Percentiles rank a stretch among this genome's conserved stretches.
Evolutionary conservation across 2,113 vertebrate species (phyloP).

Genomic region (Chaetops frenatus): DNA sequence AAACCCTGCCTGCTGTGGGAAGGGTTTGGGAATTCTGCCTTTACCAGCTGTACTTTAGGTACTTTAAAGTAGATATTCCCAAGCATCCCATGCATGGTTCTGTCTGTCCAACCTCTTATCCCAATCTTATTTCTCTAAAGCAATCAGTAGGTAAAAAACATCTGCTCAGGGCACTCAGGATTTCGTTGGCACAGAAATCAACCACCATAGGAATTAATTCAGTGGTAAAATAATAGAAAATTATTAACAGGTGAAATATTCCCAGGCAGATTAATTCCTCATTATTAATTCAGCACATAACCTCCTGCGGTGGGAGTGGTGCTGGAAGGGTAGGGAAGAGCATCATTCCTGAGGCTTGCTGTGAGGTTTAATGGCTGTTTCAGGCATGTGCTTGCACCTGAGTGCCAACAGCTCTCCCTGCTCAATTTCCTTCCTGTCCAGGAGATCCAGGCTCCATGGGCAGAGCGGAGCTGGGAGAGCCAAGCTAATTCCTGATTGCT

Average conservation of each 20-base stretch:
- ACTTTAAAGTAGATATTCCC: background rate
- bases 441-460: rapidly evolving
- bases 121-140: background rate
- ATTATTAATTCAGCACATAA: background rate
- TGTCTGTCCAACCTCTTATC: background rate
- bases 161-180: background rate
- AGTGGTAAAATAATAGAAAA: background rate
- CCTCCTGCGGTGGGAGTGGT: background rate
- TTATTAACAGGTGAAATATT: constrained; percentile 17
- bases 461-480: background rate
- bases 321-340: background rate
- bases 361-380: background rate
- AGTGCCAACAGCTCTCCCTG: background rate
- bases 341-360: background rate
- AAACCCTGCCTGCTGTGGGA: background rate
- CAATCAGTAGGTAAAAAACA: background rate
- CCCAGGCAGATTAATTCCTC: background rate
- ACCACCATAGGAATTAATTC: background rate
- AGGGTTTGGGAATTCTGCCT: background rate
- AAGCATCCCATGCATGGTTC: background rate
- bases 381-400: background rate
- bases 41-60: background rate
- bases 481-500: background rate
- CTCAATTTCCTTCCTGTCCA: background rate
- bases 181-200: background rate